Evolutionary conservation across 2,888 invertebrate species (phyloP), one percentile per base, ranked within the genome.

Genomic region (Agonopterix heracliana): DNA sequence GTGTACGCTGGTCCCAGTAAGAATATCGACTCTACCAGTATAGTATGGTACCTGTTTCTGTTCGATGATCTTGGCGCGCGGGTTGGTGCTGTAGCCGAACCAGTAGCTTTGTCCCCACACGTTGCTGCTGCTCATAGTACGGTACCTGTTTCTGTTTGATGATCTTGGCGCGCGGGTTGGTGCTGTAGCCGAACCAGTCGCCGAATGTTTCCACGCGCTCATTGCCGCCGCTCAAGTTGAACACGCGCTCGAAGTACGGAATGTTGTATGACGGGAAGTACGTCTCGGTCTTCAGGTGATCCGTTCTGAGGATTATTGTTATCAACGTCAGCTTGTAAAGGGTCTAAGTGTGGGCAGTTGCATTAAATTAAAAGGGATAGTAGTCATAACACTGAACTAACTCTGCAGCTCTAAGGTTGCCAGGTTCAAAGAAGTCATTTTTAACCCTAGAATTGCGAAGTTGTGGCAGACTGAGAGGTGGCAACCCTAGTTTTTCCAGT

Each of bases 191-290:
- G 78, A 93, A 94, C 90, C 89, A 90, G 63, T 86, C 84, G 0
- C 90, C 90, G 66, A 58, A 88, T 10, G 67, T 66, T 5, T 77
- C 68, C 0, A 91, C 88, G 63, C 90, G 85, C 52, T 79, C 89
- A 55, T 82, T 82, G 10, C 89, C 88, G 34, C 93, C 93, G 74
- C 92, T 91, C 54, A 90, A 55, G 62, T 91, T 90, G 77, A 91
- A 93, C 36, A 94, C 89, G 12, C 86, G 77, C 49, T 89, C 85
- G 81, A 91, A 93, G 73, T 88, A 91, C 59, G 94, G 90, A 55
- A 91, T 88, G 76, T 94, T 94, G 86, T 94, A 94, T 56, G 93
- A 93, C 11, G 93, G 90, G 90, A 92, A 94, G 77, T 93, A 94
- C 0, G 70, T 54, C 11, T 62, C 54, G 1, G 54, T 49, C 40